These are phyloP conservation scores for Tuta absoluta DNA, from an alignment of 2,888 invertebrate genomes.

Conservation along the genomic window DNA sequence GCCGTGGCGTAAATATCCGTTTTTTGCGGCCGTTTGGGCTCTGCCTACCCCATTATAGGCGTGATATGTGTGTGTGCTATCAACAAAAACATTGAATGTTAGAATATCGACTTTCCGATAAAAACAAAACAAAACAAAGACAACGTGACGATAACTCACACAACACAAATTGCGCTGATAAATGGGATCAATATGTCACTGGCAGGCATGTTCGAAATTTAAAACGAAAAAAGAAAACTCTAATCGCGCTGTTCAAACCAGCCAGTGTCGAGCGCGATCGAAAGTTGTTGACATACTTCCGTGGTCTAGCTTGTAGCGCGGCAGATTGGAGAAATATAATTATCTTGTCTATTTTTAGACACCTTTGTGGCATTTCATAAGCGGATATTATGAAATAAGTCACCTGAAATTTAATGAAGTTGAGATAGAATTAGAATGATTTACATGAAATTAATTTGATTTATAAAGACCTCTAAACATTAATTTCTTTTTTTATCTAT, in stretches of 20 bases:
- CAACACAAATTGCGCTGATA: background rate
- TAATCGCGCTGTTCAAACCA: constrained; percentile 16
- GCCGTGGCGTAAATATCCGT: too few relatives aligned
- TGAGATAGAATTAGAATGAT: too few relatives aligned
- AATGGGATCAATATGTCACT: background rate
- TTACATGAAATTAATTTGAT: too few relatives aligned
- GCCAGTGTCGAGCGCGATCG: constrained; percentile 32
- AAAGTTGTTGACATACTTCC: constrained; percentile 38
- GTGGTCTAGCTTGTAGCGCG: constrained; percentile 11
- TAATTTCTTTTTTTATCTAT: too few relatives aligned
- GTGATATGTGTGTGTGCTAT: too few relatives aligned
- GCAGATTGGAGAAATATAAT: constrained; percentile 7
- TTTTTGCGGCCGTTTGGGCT: too few relatives aligned
- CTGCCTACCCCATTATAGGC: too few relatives aligned
- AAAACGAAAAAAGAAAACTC: background rate
- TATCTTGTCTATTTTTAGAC: background rate
- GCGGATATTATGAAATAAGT: too few relatives aligned
- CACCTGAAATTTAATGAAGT: too few relatives aligned
- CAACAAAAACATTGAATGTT: background rate
- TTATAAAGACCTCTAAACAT: too few relatives aligned
- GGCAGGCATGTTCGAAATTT: constrained; percentile 12
- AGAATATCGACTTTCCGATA: background rate
- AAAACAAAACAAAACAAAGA: background rate
- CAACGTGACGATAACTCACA: background rate
- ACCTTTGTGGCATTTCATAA: too few relatives aligned